Percentiles rank a stretch among this genome's conserved stretches.
Conservation (phyloP, 2,888 invertebrate species). For the Drosophila paranaensis region DNA sequence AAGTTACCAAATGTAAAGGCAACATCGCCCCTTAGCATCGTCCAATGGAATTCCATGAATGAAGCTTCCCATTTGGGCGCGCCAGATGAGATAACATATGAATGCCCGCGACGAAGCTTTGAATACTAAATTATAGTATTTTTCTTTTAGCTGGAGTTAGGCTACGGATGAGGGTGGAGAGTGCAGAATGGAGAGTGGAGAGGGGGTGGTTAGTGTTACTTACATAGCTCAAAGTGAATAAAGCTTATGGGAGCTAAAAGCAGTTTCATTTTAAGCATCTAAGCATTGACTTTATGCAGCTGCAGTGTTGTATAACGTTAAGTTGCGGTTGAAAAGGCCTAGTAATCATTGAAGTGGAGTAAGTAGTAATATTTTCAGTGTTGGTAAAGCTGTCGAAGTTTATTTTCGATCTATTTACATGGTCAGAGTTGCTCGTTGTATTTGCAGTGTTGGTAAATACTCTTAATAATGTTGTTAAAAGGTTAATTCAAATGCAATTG, state of each 20-base stretch:
- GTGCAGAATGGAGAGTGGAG: too few relatives aligned
- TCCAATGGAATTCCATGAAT: constrained; percentile 8
- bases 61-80: background rate
- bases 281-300: background rate
- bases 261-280: background rate
- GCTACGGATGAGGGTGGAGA: too few relatives aligned
- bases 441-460: background rate
- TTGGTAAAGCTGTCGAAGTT: background rate
- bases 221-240: background rate
- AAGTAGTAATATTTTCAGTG: background rate
- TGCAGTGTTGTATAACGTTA: background rate
- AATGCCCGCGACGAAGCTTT: constrained; percentile 6
- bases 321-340: background rate
- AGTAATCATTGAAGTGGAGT: background rate
- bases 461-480: background rate
- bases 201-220: background rate
- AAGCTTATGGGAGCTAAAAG: constrained; percentile 1
- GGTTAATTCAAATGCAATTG: background rate
- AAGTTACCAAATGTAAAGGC: constrained; percentile 29
- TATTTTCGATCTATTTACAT: too few relatives aligned
- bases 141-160: background rate
- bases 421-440: too few relatives aligned
- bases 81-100: constrained; percentile 13
- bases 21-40: background rate
- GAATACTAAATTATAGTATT: constrained; percentile 8